A percentile compares a stretch with the other conserved stretches of the same genome.
phyloP scores from a whole-genome alignment of 2,888 invertebrate species.

The Hirtodrosophila trivittata region DNA sequence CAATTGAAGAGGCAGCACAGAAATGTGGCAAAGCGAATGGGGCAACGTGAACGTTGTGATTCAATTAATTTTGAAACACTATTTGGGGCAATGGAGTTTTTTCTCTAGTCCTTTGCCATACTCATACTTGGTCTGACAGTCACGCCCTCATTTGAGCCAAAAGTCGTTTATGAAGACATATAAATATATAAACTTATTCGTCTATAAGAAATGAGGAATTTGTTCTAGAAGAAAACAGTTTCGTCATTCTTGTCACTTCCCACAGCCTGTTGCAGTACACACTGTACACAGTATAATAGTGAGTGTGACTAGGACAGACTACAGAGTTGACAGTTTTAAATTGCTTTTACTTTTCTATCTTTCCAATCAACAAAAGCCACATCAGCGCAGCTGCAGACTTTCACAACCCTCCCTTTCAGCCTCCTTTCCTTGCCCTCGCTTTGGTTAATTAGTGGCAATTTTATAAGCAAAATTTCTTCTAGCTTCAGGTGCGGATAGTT shows the following conservation, averaged over 20 bases:
- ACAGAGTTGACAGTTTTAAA: slow-evolving; percentile 56
- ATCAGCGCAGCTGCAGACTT: slow-evolving; percentile 67
- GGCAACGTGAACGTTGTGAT: slow-evolving; percentile 33
- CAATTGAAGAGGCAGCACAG: slow-evolving; percentile 11
- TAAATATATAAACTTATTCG: too few relatives aligned
- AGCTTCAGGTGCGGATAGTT: too few relatives aligned
- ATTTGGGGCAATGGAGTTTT: slow-evolving; percentile 41
- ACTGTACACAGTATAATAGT: slow-evolving; percentile 11
- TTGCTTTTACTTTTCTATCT: slow-evolving; percentile 50
- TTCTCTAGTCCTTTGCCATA: slow-evolving; percentile 41
- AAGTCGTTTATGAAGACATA: slow-evolving; percentile 61
- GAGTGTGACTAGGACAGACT: slow-evolving; percentile 5
- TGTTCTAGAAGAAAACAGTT: background rate
- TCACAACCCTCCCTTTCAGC: slow-evolving; percentile 40
- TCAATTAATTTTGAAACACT: slow-evolving; percentile 58
- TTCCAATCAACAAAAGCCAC: slow-evolving; percentile 52
- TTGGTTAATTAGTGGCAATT: slow-evolving; percentile 50
- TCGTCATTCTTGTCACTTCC: slow-evolving; percentile 52
- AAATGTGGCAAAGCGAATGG: slow-evolving; percentile 14
- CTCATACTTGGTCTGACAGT: slow-evolving; percentile 15
- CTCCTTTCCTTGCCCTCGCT: background rate
- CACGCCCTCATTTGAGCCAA: slow-evolving; percentile 29
- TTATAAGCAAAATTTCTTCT: too few relatives aligned
- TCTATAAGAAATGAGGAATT: too few relatives aligned
- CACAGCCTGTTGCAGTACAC: slow-evolving; percentile 49